Evolutionary conservation across 2,113 vertebrate genomes (phyloP), one percentile per base, ranked within the genome.

Genomic region (Sminthopsis crassicaudata): DNA sequence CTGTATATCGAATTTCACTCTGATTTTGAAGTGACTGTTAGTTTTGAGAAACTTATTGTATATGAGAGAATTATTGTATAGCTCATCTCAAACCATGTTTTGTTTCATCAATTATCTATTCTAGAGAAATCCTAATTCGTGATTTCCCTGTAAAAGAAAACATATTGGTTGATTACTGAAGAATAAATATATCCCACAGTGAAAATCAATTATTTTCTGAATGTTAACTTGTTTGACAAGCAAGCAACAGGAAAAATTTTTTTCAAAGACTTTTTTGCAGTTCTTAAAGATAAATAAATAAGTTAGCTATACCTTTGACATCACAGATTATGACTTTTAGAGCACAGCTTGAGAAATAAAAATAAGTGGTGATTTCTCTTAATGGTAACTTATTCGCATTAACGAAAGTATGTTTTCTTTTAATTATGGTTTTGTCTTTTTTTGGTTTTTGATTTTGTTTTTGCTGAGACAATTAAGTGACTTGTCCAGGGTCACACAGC

Each of bases 61-160:
- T 48, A 24, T 36, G 93, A 92, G 46, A 96, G 60, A 16, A 51
- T 92, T 94, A 14, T 91, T 52, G 30, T 27, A 67, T 48, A 24
- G 8, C 42, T 91, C 1, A 10, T 55, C 14, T 92, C 53, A 55
- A n/a, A 9, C 25, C 7, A n/a, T 90, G 12, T 89, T 92, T 97
- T 95, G 94, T 1, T 10, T 26, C 51, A 8, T 36, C 36, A 53
- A 55, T 53, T 93, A 8, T 90, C 2, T 67, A 1, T 94, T 3
- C 60, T 90, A 67, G 95, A 97, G 90, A 95, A 97, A 96, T 27
- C 0, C 0, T 92, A 96, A 96, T 48, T 92, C 46, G 26, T 94
- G 22, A 46, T 53, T 84, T 91, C 27, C 60, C 90, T 94, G 46
- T 91, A 6, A 36, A 57, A 53, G 26, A 57, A 30, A 11, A 93